Conservation (phyloP, 2,797 vertebrate species). For the Natrix natrix region DNA sequence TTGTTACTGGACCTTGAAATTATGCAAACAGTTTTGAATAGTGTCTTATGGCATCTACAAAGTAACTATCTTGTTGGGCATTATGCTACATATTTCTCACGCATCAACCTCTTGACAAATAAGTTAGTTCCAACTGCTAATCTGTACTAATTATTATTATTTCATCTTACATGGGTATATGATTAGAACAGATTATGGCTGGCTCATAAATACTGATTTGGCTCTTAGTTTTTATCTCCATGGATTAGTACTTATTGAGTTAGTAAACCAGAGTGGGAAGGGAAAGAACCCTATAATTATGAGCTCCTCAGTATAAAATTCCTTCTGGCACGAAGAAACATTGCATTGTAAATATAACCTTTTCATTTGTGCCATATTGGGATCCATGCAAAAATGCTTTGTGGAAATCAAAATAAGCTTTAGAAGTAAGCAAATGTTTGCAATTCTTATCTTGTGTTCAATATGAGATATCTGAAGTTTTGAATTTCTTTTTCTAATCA, state of each 20-base stretch:
- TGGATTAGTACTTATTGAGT: not conserved
- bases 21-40: not conserved
- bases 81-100: not conserved
- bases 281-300: not conserved
- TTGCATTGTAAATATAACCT: not conserved
- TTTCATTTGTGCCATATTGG: not conserved
- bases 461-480: not conserved
- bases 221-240: not conserved
- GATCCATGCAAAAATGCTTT: not conserved
- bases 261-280: not conserved
- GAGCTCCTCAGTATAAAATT: not conserved
- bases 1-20: not conserved
- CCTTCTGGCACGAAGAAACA: not conserved
- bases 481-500: not conserved
- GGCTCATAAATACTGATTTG: not conserved
- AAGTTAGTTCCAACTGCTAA: not conserved
- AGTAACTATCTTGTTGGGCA: not conserved
- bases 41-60: not conserved
- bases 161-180: not conserved
- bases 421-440: not conserved
- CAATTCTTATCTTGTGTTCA: not conserved
- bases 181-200: not conserved
- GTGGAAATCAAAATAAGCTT: not conserved
- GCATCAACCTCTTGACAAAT: not conserved
- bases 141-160: not conserved